phyloP scores from a whole-genome alignment of 2,888 invertebrate genomes.

The Geotrupes spiniger region DNA sequence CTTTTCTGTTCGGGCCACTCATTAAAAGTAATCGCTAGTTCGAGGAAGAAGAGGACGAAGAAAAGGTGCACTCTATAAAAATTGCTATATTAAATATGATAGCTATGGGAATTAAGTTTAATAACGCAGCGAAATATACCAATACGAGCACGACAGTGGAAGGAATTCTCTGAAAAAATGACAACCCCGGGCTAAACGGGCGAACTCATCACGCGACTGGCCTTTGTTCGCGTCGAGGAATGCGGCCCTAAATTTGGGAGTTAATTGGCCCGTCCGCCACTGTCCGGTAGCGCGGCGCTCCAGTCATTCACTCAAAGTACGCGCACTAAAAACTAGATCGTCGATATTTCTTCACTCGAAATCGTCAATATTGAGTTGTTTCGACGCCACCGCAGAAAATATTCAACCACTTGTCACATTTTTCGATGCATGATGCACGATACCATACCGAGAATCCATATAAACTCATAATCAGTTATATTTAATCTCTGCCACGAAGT shows the following conservation, averaged over 20 bases:
- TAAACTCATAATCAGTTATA: too few species aligned
- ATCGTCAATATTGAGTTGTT: conserved; percentile 5
- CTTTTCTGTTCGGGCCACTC: too few species aligned
- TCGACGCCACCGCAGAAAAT: not conserved
- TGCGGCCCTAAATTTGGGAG: conserved; percentile 39
- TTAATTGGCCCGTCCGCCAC: conserved; percentile 38
- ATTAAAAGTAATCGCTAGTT: too few species aligned
- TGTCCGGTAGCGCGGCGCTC: conserved; percentile 33
- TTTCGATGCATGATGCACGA: too few species aligned
- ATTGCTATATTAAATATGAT: conserved; percentile 23
- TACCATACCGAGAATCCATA: too few species aligned
- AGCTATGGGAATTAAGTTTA: conserved; percentile 16
- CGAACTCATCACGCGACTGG: conserved; percentile 41
- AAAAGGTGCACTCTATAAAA: conserved; percentile 13
- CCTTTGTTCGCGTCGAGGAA: conserved; percentile 41
- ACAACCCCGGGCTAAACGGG: conserved; percentile 42
- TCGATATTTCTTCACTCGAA: conserved; percentile 1
- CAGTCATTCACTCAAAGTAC: conserved; percentile 6
- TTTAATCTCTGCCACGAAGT: too few species aligned
- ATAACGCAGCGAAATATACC: conserved; percentile 21
- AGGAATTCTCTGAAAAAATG: conserved; percentile 38
- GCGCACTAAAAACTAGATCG: conserved; percentile 6
- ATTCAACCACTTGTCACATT: too few species aligned
- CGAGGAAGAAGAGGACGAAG: not conserved
- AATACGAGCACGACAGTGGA: conserved; percentile 27